A percentile compares a stretch with the other conserved stretches of the same genome.
Evolutionary conservation across 2,797 vertebrate genomes (phyloP).

Genomic region (Pelochelys cantorii): DNA sequence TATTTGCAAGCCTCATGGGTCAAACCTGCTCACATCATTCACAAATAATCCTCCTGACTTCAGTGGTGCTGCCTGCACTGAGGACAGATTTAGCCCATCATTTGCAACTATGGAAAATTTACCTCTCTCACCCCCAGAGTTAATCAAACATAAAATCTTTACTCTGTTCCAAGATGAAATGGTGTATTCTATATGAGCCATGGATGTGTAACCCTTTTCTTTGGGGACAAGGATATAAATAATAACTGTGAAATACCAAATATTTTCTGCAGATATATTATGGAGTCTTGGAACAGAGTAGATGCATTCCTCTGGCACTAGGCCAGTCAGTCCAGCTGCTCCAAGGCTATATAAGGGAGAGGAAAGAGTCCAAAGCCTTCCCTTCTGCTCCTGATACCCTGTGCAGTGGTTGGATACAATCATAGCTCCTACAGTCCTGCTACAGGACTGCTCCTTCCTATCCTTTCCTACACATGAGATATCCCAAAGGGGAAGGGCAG

Average conservation of each 20-base stretch:
- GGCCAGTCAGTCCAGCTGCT: neutral
- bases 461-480: neutral
- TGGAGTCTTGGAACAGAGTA: neutral
- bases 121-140: neutral
- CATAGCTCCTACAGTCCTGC: neutral
- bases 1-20: neutral
- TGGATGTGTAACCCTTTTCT: neutral
- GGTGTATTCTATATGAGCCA: no score
- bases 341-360: neutral
- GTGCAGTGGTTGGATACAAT: neutral
- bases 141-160: neutral
- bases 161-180: neutral
- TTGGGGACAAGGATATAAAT: neutral
- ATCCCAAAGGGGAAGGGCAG: neutral
- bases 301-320: fast-evolving
- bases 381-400: neutral
- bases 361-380: neutral
- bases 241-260: neutral
- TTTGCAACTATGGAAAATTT: neutral
- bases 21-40: neutral
- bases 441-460: neutral
- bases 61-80: neutral
- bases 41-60: neutral
- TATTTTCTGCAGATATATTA: neutral
- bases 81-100: neutral